Conservation (phyloP, 1,140 invertebrate species). For the Panagrolaimus sp. region DNA sequence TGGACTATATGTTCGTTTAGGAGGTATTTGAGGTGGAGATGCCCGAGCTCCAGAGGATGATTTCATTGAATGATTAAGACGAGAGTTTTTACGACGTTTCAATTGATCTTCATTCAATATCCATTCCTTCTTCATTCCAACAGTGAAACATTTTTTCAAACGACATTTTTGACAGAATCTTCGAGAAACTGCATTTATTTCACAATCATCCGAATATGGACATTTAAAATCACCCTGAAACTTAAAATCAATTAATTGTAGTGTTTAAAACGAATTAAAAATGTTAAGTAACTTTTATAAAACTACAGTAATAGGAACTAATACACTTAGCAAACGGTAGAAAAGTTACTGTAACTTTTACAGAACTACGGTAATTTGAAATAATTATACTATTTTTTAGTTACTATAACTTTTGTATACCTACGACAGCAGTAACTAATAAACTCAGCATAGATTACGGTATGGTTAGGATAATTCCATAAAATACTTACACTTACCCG, state of each 20-base stretch:
- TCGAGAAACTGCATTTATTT: conserved; percentile 81
- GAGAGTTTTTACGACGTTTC: conserved; percentile 68
- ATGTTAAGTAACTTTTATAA: not conserved
- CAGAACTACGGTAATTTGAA: not conserved
- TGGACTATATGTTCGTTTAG: conserved; percentile 18
- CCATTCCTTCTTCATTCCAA: conserved; percentile 77
- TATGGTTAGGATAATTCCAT: too few species aligned
- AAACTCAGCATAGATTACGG: too few species aligned
- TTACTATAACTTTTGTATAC: too few species aligned
- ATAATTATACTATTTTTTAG: too few species aligned
- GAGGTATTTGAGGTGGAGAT: conserved; percentile 5
- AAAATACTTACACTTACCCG: conserved; percentile 66
- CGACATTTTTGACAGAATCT: conserved; percentile 61
- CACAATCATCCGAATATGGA: conserved; percentile 84
- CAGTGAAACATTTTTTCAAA: conserved; percentile 50
- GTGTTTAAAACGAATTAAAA: conserved; percentile 44
- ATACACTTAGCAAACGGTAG: too few species aligned
- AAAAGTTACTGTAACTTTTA: conserved; percentile 2
- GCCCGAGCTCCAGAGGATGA: conserved; percentile 66
- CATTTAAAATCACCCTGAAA: conserved; percentile 72
- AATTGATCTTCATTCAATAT: conserved; percentile 95
- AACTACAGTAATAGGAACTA: not conserved
- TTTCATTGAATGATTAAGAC: conserved; percentile 74
- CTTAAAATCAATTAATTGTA: conserved; percentile 48
- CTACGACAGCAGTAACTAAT: too few species aligned